Percentiles rank a stretch among this genome's conserved stretches.
phyloP scores from a whole-genome alignment of 2,888 invertebrate genomes.

The Cerastis rubricosa region DNA sequence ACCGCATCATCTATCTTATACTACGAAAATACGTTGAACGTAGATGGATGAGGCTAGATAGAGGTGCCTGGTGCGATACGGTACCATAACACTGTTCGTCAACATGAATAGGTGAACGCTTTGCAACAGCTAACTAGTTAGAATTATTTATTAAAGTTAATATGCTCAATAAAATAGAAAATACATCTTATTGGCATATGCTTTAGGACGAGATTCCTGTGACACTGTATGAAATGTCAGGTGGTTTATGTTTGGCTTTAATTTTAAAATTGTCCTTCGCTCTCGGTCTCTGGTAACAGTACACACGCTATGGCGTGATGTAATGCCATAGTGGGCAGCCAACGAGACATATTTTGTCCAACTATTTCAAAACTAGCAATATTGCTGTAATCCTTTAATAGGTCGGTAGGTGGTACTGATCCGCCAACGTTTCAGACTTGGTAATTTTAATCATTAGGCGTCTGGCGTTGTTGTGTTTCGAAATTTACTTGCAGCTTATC shows the following conservation, averaged over 20 bases:
- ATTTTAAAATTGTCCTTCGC: constrained; percentile 66
- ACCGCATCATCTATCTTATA: constrained; percentile 44
- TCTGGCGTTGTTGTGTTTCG: constrained; percentile 4
- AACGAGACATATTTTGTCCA: constrained; percentile 44
- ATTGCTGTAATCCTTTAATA: constrained; percentile 35
- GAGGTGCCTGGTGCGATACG: constrained; percentile 69
- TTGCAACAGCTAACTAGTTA: constrained; percentile 45
- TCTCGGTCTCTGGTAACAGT: constrained; percentile 51
- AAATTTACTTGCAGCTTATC: constrained; percentile 2
- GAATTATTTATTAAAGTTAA: constrained; percentile 40
- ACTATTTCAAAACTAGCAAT: constrained; percentile 48
- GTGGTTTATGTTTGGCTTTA: constrained; percentile 51
- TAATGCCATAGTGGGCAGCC: constrained; percentile 61
- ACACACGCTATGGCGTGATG: constrained; percentile 70
- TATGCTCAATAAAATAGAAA: constrained; percentile 22
- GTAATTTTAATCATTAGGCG: neutral
- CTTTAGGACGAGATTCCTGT: constrained; percentile 39
- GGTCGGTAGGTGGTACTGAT: constrained; percentile 9
- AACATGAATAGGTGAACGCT: constrained; percentile 61
- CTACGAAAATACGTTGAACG: constrained; percentile 22
- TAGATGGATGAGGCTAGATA: constrained; percentile 51
- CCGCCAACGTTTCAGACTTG: constrained; percentile 21
- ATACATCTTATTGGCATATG: constrained; percentile 12
- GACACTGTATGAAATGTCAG: constrained; percentile 26
- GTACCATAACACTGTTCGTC: constrained; percentile 61